These are phyloP conservation scores for Hyles vespertilio DNA, from an alignment of 1,140 invertebrate species.

Conservation along the genomic window DNA sequence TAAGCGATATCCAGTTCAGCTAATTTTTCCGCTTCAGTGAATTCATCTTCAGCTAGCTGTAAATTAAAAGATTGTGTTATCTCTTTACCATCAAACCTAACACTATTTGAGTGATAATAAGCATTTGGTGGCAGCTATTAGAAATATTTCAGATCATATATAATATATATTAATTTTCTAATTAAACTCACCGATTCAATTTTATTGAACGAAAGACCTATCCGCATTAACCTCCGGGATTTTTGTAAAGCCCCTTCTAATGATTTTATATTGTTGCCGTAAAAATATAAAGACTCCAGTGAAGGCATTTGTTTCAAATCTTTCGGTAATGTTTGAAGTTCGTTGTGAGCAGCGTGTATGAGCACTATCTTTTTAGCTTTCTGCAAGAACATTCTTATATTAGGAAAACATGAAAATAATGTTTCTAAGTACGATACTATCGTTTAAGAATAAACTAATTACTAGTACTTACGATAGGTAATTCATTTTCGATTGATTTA, in stretches of 20 bases:
- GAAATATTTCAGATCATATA: neutral
- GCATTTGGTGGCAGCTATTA: too few relatives aligned
- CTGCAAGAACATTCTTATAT: constrained; percentile 39
- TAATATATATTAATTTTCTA: neutral
- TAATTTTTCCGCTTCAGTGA: constrained; percentile 80
- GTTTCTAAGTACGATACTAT: neutral
- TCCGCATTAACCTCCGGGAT: constrained; percentile 78
- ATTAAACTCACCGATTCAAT: constrained; percentile 80
- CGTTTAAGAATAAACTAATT: neutral
- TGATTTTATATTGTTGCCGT: constrained; percentile 81
- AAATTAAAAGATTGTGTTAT: constrained; percentile 24
- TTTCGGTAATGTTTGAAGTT: constrained; percentile 80
- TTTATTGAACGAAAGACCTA: constrained; percentile 83
- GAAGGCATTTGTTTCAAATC: constrained; percentile 81
- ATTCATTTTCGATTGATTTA: constrained; percentile 82
- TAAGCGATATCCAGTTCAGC: constrained; percentile 82
- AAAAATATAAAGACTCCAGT: constrained; percentile 82
- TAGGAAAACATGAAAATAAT: neutral
- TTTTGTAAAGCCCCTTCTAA: constrained; percentile 83
- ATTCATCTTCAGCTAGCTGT: constrained; percentile 85
- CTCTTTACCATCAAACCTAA: too few relatives aligned
- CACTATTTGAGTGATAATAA: neutral
- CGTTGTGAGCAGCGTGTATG: constrained; percentile 84
- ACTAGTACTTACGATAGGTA: constrained; percentile 76
- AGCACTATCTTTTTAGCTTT: constrained; percentile 79